A percentile compares a stretch with the other conserved stretches of the same genome.
Conservation (phyloP, 1,140 invertebrate genomes). For the Rhysida immarginata region DNA sequence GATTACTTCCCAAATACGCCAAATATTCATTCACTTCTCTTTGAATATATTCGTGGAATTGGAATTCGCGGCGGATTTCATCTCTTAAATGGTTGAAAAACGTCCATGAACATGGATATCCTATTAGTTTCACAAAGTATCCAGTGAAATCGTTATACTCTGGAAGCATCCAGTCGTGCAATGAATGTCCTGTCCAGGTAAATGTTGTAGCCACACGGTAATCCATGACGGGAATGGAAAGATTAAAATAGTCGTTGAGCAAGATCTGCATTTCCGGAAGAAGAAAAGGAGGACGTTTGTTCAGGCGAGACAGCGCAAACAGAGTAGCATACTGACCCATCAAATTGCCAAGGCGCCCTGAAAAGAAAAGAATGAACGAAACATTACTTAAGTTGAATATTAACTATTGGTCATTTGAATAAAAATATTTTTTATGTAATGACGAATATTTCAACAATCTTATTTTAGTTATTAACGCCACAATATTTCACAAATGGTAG, state of each 20-base stretch:
- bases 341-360: slow-evolving; percentile 44
- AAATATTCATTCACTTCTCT: no score
- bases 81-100: slow-evolving; percentile 2
- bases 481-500: no score
- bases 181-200: slow-evolving; percentile 25
- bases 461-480: no score
- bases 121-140: neutral
- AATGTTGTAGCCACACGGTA: slow-evolving; percentile 20
- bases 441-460: no score
- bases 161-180: slow-evolving; percentile 28
- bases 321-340: slow-evolving; percentile 47
- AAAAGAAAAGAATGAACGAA: slow-evolving; percentile 27
- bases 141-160: neutral
- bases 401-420: no score
- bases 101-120: slow-evolving; percentile 7
- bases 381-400: no score
- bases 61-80: neutral
- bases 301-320: slow-evolving; percentile 38
- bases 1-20: no score
- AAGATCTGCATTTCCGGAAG: slow-evolving; percentile 39
- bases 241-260: slow-evolving; percentile 36
- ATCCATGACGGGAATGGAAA: slow-evolving; percentile 40
- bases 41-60: neutral
- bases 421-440: no score
- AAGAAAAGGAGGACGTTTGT: slow-evolving; percentile 40